Evolutionary conservation across 2,888 invertebrate genomes (phyloP), one percentile per base, ranked within the genome.

Genomic region (Linnaemya tessellans): DNA sequence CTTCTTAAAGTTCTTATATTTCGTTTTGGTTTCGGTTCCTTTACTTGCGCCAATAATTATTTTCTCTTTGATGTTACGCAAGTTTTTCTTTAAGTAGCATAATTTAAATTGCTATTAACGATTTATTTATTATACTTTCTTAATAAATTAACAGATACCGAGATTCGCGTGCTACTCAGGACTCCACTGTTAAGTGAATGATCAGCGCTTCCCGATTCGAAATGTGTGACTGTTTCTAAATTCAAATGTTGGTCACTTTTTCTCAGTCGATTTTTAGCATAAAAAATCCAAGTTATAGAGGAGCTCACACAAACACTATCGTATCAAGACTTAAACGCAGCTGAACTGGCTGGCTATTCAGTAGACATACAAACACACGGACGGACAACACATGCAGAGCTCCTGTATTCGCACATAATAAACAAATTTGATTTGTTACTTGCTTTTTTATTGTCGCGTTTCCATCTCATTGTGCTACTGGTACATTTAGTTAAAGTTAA

Each of bases 151-250:
- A 10, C 11, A 70, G 73, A 83, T 41, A 65, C 80, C 83, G 84
- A 78, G 82, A 82, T 87, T 81, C 83, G 87, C 86, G 89, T 89
- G 88, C 84, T 87, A 86, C 88, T 88, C 86, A 87, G 85, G 87
- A 88, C 87, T 88, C 84, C 75, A 87, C 85, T 86, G 84, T 85
- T 83, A 51, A 84, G 86, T 86, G 89, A 88, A 88, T 88, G 88
- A 88, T 87, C 87, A 79, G 41, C 84, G 80, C 74, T 83, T 84
- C 87, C 86, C 84, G 84, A 85, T 86, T 84, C 71, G 4, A 71
- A 43, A 43, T 70, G 51, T 58, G 51, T 85, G 74, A 79, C 79
- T 81, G 84, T 75, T 74, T 74, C 78, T 70, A 79, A 84, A 79
- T 79, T 74, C 56, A 84, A 77, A 77, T 62, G 67, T 38, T 81